These are phyloP conservation scores for Orchesella cincta DNA, from an alignment of 1,140 invertebrate genomes.

Conservation along the genomic window DNA sequence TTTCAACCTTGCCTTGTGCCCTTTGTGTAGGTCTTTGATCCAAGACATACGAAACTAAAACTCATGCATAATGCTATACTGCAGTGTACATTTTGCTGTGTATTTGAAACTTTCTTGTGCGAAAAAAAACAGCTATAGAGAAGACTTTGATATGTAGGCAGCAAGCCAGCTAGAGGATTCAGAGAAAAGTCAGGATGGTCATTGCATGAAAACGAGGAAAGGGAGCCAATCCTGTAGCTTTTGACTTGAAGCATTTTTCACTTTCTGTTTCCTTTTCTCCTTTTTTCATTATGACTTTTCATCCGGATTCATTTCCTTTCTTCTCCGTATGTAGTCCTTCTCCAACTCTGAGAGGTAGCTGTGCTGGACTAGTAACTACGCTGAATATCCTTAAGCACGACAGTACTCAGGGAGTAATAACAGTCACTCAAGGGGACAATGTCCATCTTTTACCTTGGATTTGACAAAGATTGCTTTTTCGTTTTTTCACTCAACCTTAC, in stretches of 20 bases:
- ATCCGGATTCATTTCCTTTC: constrained; percentile 20
- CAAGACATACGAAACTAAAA: background rate
- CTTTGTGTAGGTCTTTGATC: constrained; percentile 17
- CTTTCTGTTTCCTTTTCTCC: constrained; percentile 18
- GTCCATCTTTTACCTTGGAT: constrained; percentile 5
- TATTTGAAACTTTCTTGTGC: background rate
- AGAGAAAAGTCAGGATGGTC: too few species aligned
- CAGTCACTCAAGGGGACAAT: constrained; percentile 17
- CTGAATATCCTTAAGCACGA: too few species aligned
- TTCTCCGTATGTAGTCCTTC: too few species aligned
- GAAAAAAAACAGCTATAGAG: background rate
- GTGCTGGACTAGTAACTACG: too few species aligned
- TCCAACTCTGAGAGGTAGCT: too few species aligned
- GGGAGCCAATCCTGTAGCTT: constrained; percentile 2
- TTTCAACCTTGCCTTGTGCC: background rate
- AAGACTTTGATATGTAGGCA: too few species aligned
- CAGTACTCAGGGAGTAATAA: background rate
- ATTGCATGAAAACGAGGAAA: background rate
- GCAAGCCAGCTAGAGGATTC: too few species aligned
- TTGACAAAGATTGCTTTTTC: constrained; percentile 2
- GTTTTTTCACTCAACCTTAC: too few species aligned
- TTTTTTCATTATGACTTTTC: background rate
- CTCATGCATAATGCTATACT: constrained; percentile 17
- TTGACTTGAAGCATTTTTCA: constrained; percentile 19
- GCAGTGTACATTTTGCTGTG: background rate